Conservation (phyloP, 2,113 vertebrate genomes). For the Anser cygnoides region DNA sequence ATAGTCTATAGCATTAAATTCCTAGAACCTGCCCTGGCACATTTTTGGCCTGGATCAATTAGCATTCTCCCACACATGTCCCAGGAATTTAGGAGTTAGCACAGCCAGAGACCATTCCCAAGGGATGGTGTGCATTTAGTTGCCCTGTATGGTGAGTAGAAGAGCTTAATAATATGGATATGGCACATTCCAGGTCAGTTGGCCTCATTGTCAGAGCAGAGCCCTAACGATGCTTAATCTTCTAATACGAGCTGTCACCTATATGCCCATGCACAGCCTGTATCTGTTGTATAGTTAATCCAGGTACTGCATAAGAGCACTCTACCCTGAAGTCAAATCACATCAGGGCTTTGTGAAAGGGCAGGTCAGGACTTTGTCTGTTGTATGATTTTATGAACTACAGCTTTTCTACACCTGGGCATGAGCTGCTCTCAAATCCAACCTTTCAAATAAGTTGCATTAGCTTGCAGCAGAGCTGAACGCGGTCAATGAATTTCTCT, state of each 20-base stretch:
- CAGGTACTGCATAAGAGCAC: background rate
- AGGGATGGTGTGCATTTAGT: background rate
- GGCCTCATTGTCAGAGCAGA: background rate
- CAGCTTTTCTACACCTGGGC: background rate
- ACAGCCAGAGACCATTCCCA: constrained; percentile 28
- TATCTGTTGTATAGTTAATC: background rate
- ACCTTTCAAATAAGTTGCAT: background rate
- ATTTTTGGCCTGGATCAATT: constrained; percentile 63
- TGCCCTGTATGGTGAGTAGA: background rate
- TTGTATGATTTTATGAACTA: background rate
- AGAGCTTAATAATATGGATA: background rate
- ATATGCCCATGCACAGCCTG: background rate
- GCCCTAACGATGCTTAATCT: background rate
- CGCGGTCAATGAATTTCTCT: rapidly evolving
- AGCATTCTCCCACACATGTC: constrained; percentile 34
- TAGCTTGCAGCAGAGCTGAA: background rate
- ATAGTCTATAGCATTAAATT: constrained; percentile 39
- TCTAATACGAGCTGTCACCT: background rate
- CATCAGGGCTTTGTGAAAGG: background rate
- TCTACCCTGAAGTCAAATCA: background rate
- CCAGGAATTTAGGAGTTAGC: background rate
- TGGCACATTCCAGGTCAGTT: background rate
- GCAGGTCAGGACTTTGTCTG: background rate
- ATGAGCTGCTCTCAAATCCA: background rate
- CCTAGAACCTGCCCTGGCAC: constrained; percentile 63